A percentile compares a stretch with the other conserved stretches of the same genome.
Conservation (phyloP, 2,113 vertebrate species). For the Naja naja region DNA sequence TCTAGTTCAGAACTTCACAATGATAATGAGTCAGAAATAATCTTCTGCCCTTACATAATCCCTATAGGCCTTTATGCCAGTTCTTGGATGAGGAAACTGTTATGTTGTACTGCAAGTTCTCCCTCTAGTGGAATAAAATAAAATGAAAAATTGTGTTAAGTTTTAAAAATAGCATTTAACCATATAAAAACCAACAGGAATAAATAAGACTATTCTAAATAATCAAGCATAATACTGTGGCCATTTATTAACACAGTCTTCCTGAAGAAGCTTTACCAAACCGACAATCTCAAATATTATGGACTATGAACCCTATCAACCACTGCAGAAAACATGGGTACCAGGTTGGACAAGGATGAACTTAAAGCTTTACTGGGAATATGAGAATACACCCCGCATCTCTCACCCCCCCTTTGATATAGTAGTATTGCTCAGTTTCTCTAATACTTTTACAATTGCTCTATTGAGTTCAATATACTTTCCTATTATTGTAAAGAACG, state of each 20-base stretch:
- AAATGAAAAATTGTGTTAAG: not conserved
- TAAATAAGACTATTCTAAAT: not conserved
- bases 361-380: not conserved
- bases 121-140: constrained; percentile 58
- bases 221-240: not conserved
- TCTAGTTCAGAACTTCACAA: not conserved
- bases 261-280: not conserved
- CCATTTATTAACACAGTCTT: not conserved
- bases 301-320: not conserved
- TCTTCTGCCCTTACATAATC: constrained; percentile 36
- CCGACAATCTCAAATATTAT: not conserved
- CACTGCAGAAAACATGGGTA: not conserved
- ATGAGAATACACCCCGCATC: not conserved
- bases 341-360: not conserved
- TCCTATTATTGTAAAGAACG: not conserved
- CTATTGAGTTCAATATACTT: not conserved
- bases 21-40: not conserved
- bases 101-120: constrained; percentile 24
- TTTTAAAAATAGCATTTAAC: not conserved
- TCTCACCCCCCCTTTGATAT: not conserved
- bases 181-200: not conserved
- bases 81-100: constrained; percentile 28
- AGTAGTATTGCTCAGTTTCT: not conserved
- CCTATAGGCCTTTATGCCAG: not conserved
- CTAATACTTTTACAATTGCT: not conserved